Base-by-base conservation (phyloP, 2,888 invertebrate species). In the Torymus texanus region DNA sequence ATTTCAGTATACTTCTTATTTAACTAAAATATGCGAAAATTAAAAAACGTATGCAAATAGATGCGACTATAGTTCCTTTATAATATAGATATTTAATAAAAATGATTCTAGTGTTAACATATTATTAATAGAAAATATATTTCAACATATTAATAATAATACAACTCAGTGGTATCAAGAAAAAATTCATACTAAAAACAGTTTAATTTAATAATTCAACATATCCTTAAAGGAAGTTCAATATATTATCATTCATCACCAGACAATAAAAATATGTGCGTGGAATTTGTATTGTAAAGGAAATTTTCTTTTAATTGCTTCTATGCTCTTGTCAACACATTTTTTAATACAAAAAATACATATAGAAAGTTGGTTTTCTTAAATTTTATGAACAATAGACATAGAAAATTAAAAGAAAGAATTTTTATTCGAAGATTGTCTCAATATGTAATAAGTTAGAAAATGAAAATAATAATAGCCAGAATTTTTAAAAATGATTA, bases 41-140 rank as follows among this genome's bases (percentile, higher is more conserved):
- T 71, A 71, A 71, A 29, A 76, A 82, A 75, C 81, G 58, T 77
- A 83, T 82, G 83, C 82, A 83, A 84, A 84, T 85, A 86, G 85
- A 86, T 84, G 80, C 80, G 79, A 82, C 77, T 76, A 87, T 88
- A 88, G 87, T 88, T 87, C 87, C 87, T 88, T 85, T 85, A 86
- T 83, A 83, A 87, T 85, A 84, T 83, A 84, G 83, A 83, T 85
- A 85, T 84, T 84, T 83, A 84, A 85, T 83, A 71, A 84, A 85
- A 88, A 86, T 86, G 83, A 88, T 85, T 85, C 81, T 84, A 83
- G 82, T 78, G 83, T 84, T 84, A 82, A 79, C 73, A 76, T 75
- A 74, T 70, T 82, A 78, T 74, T 76, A 77, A 81, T 79, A 80
- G 74, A 63, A 81, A 72, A 75, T 77, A 66, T 58, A 77, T 71